Evolutionary conservation across 2,888 invertebrate genomes (phyloP).

Genomic region (Magallana nippona): DNA sequence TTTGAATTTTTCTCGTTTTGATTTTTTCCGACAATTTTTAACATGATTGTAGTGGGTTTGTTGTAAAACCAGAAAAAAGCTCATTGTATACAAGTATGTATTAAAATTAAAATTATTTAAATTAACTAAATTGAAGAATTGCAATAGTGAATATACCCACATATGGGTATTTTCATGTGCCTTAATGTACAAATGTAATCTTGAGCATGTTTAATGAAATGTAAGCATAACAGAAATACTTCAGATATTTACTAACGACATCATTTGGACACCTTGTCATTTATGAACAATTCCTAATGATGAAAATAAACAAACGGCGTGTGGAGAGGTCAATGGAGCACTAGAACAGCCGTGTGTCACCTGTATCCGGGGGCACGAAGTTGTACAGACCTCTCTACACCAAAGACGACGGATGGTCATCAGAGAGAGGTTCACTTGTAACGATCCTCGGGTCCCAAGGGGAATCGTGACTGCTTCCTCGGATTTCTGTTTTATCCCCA

Average conservation of each 20-base stretch:
- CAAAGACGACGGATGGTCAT: background rate
- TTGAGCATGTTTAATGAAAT: background rate
- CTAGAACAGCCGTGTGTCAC: background rate
- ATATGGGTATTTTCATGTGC: background rate
- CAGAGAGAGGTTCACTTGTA: background rate
- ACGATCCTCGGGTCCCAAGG: background rate
- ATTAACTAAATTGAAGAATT: too few relatives aligned
- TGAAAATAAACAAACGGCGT: constrained; percentile 16
- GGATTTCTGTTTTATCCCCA: background rate
- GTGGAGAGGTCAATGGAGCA: constrained; percentile 7
- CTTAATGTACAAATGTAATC: too few relatives aligned
- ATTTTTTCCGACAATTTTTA: background rate
- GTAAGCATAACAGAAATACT: background rate
- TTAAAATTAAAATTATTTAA: background rate
- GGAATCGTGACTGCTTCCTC: background rate
- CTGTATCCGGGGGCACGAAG: background rate
- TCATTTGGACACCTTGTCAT: constrained; percentile 19
- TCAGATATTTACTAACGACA: background rate
- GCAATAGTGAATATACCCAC: too few relatives aligned
- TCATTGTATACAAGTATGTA: too few relatives aligned
- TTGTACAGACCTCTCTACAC: background rate
- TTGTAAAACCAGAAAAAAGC: too few relatives aligned
- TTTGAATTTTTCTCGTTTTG: background rate
- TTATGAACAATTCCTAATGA: constrained; percentile 13
- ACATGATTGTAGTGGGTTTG: too few relatives aligned